Evolutionary conservation across 2,113 vertebrate species (phyloP).

Genomic region (Myodes glareolus): DNA sequence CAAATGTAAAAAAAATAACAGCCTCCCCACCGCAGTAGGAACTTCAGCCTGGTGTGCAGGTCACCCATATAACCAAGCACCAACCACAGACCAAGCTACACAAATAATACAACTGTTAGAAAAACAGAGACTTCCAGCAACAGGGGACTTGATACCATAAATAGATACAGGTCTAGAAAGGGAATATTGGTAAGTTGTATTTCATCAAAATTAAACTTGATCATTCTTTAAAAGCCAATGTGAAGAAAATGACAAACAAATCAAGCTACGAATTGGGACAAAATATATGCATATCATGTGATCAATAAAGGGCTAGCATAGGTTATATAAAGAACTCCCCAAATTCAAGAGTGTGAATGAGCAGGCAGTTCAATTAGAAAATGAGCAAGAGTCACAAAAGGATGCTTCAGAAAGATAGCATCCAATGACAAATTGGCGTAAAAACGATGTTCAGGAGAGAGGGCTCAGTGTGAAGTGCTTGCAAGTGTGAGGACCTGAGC

Average conservation of each 20-base stretch:
- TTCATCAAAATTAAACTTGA: neutral
- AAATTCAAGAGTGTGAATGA: neutral
- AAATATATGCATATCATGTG: neutral
- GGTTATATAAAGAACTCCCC: neutral
- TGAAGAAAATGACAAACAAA: neutral
- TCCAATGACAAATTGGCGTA: neutral
- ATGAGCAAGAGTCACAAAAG: neutral
- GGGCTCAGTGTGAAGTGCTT: no score
- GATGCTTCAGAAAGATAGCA: neutral
- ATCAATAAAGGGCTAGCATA: neutral
- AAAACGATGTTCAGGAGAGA: neutral
- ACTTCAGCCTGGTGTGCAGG: neutral
- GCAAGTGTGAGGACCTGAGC: neutral
- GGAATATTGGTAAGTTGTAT: neutral
- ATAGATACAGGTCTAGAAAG: neutral
- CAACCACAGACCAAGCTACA: neutral
- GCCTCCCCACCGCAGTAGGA: neutral
- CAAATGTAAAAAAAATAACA: neutral
- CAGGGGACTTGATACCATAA: neutral
- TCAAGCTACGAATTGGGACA: neutral
- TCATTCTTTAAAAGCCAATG: neutral
- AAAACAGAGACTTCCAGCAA: neutral
- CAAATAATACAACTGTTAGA: neutral
- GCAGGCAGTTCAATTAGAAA: neutral
- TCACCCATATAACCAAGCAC: neutral